phyloP scores from a whole-genome alignment of 2,113 vertebrate genomes.

The Pagrus major region DNA sequence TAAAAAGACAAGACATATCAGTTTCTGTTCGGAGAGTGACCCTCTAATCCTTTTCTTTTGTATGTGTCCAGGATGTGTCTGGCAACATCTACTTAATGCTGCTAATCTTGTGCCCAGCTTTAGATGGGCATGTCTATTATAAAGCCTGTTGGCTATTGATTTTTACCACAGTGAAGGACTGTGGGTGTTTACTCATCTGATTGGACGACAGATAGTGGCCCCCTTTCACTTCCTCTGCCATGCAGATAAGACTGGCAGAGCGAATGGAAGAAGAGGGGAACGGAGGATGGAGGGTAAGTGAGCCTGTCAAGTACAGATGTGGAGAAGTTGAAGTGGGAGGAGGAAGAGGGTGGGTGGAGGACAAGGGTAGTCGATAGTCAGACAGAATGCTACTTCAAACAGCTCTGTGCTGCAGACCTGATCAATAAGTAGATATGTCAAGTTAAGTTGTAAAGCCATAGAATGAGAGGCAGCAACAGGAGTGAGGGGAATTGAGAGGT shows the following conservation, averaged over 20 bases:
- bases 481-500: slow-evolving; percentile 9
- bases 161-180: slow-evolving; percentile 51
- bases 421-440: slow-evolving; percentile 73
- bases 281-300: slow-evolving; percentile 11
- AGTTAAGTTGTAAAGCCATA: slow-evolving; percentile 50
- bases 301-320: slow-evolving; percentile 53
- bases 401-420: slow-evolving; percentile 34
- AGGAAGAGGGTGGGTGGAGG: slow-evolving; percentile 20
- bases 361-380: slow-evolving; percentile 44
- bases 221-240: slow-evolving; percentile 52
- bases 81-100: slow-evolving; percentile 42
- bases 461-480: slow-evolving; percentile 38
- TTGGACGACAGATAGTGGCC: slow-evolving; percentile 53
- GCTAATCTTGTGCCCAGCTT: slow-evolving; percentile 39
- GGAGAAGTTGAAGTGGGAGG: slow-evolving; percentile 35
- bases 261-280: slow-evolving; percentile 17
- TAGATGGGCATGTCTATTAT: slow-evolving; percentile 52
- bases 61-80: slow-evolving; percentile 11
- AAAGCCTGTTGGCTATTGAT: slow-evolving; percentile 61
- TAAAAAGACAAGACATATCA: not conserved
- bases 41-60: slow-evolving; percentile 6
- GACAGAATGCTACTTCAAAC: slow-evolving; percentile 52
- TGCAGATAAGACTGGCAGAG: slow-evolving; percentile 64
- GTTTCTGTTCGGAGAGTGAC: not conserved
- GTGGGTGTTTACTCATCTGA: slow-evolving; percentile 67